Evolutionary conservation across 2,113 vertebrate genomes (phyloP), one percentile per base, ranked within the genome.

Genomic region (Oncorhynchus clarkii): DNA sequence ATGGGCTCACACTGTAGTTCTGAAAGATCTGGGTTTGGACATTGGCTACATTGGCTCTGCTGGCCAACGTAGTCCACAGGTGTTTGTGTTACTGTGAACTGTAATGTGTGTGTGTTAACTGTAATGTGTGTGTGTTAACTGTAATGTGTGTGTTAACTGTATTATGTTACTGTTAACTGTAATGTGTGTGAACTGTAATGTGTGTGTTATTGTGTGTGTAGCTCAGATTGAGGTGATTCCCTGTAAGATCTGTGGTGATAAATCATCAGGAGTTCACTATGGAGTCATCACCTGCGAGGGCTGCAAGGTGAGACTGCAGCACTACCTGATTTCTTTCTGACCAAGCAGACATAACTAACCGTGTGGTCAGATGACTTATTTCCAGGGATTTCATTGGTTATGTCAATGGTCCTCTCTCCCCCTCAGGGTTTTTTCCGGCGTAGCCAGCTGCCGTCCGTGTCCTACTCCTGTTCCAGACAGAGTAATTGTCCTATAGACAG

Each of bases 191-290:
- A 45, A 45, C 39, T 11, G 39, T 45, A 45, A 12, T 75, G 31
- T 71, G 49, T 62, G 60, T 71, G 7, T 13, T 45, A 67, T 45
- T 49, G 68, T 80, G 22, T 67, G 68, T 83, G 78, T 81, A 98
- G 97, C 96, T 79, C 94, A 97, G 88, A 98, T 98, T 75, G 97
- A 98, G 91, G 95, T 96, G 80, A 98, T 98, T 74, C 97, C 97
- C 1, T 98, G 97, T 88, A 45, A 45, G 39, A 45, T 45, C 9
- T 45, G 39, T 45, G 39, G 39, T 11, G 39, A 45, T 45, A 45
- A 45, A 45, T 45, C 39, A 45, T 45, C 39, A 45, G 39, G 39
- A 45, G 39, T 45, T 76, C 97, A 99, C 84, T 99, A 99, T 77
- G 97, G 97, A n/a, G 97, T 99, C 72, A 98, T 97, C 39, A 45